Percentiles rank a stretch among this genome's conserved stretches.
These are phyloP conservation scores for Premnoplex brunnescens DNA, from an alignment of 2,797 vertebrate genomes.

Conservation along the genomic window DNA sequence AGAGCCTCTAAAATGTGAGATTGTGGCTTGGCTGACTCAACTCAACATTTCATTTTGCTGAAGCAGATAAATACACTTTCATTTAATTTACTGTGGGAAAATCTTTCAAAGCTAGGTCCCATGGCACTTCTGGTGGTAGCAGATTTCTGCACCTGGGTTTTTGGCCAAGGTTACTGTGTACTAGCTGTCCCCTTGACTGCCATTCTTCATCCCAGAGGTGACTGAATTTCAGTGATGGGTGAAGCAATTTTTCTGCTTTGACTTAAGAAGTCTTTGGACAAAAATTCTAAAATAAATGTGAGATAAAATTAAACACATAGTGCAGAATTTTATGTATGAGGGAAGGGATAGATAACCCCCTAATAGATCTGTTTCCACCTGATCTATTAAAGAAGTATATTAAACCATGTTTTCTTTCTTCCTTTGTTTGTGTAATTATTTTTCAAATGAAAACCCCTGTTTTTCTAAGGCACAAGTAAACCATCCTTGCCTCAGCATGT, in stretches of 20 bases:
- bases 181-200: conserved; percentile 39
- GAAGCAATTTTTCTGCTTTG: conserved; percentile 42
- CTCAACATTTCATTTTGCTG: conserved; percentile 49
- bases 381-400: not conserved
- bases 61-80: conserved; percentile 46
- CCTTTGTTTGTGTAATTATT: not conserved
- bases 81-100: conserved; percentile 64
- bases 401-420: not conserved
- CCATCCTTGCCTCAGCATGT: not conserved
- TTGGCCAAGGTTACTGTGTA: conserved; percentile 48
- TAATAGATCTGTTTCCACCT: not conserved
- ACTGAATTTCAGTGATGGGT: conserved; percentile 47
- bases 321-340: not conserved
- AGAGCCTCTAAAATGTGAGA: not conserved
- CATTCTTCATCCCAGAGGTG: conserved; percentile 44
- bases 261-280: not conserved
- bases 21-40: conserved; percentile 40
- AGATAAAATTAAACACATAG: not conserved
- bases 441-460: not conserved
- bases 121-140: conserved; percentile 35
- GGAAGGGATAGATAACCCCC: not conserved
- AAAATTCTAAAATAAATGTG: conserved; percentile 15
- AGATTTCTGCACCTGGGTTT: conserved; percentile 59
- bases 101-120: conserved; percentile 51
- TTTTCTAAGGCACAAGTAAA: not conserved